A percentile compares a stretch with the other conserved stretches of the same genome.
Evolutionary conservation across 2,113 vertebrate genomes (phyloP).

Genomic region (Antennarius striatus): DNA sequence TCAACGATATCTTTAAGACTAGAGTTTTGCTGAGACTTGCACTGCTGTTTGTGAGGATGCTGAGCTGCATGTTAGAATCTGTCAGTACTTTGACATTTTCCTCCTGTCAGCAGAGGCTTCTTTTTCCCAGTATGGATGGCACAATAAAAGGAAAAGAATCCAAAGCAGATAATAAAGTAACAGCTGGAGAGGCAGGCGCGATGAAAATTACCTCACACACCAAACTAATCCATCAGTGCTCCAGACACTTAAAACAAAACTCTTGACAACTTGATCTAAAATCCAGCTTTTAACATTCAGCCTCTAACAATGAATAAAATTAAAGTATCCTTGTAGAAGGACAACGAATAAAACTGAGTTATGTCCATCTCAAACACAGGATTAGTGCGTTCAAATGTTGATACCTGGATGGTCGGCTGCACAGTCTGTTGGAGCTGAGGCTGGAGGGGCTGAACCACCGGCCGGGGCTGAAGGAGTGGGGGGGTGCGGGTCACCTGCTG

Average conservation of each 20-base stretch:
- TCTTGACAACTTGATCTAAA: neutral
- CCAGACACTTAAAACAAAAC: neutral
- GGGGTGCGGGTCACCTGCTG: conserved; percentile 78
- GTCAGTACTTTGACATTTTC: conserved; percentile 5
- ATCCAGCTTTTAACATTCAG: neutral
- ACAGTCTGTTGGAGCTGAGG: conserved; percentile 67
- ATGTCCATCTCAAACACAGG: neutral
- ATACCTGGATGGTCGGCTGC: conserved; percentile 73
- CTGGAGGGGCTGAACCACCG: conserved; percentile 73
- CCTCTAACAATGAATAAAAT: neutral
- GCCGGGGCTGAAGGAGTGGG: conserved; percentile 87
- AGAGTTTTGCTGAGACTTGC: conserved; percentile 24
- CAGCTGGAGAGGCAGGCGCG: conserved; percentile 3
- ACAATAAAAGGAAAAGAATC: conserved; percentile 9
- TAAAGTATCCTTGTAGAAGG: neutral
- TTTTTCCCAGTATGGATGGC: neutral
- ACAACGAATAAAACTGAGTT: neutral
- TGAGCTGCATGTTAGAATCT: conserved; percentile 25
- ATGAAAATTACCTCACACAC: neutral
- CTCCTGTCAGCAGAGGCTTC: conserved; percentile 24
- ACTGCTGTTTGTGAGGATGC: neutral
- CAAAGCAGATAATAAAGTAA: neutral
- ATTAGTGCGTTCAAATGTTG: too few species aligned
- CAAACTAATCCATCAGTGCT: neutral
- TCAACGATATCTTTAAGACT: conserved; percentile 6